phyloP scores from a whole-genome alignment of 1,140 invertebrate species.

The Metaphire vulgaris region DNA sequence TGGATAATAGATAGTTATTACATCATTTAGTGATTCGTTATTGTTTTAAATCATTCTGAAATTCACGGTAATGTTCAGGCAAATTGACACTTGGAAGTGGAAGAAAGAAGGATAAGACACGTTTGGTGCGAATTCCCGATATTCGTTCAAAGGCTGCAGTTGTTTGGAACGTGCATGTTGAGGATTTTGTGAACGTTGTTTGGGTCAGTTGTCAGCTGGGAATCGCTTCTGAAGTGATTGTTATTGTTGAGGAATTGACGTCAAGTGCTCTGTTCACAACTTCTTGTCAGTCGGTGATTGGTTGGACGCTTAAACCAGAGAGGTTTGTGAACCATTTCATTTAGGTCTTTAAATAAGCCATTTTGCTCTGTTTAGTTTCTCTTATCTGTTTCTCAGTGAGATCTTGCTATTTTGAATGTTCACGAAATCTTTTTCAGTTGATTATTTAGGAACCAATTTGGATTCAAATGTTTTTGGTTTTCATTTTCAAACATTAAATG shows the following conservation, averaged over 20 bases:
- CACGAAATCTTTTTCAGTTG: too few species aligned
- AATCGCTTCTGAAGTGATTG: neutral
- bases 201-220: neutral
- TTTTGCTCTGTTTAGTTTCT: too few species aligned
- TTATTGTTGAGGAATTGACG: conserved; percentile 7
- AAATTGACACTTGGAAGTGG: conserved; percentile 49
- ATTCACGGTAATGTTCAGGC: too few species aligned
- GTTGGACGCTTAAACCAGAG: neutral
- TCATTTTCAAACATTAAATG: too few species aligned
- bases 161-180: conserved; percentile 46
- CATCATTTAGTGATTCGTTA: too few species aligned
- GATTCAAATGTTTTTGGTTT: too few species aligned
- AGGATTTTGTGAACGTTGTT: neutral
- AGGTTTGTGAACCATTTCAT: neutral
- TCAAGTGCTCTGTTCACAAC: neutral
- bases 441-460: too few species aligned
- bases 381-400: too few species aligned
- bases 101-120: conserved; percentile 44
- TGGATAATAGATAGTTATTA: too few species aligned
- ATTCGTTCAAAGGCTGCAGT: conserved; percentile 44
- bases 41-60: too few species aligned
- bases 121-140: conserved; percentile 44
- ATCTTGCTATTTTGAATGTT: too few species aligned
- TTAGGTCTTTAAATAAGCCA: conserved; percentile 1
- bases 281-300: neutral